Base-by-base conservation (phyloP, 2,113 vertebrate genomes). In the Dolichotis patagonum region DNA sequence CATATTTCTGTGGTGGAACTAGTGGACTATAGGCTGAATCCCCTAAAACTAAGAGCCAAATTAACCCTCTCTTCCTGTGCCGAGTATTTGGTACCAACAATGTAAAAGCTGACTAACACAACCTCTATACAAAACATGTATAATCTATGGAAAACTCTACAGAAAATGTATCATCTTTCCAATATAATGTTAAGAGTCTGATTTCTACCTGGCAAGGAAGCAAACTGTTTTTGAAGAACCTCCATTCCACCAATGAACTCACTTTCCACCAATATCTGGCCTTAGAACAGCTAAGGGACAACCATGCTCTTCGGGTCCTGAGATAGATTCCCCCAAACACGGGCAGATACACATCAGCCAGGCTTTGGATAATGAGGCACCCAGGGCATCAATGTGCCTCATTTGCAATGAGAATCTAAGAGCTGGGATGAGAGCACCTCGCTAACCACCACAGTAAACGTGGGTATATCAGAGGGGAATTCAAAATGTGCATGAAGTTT, bases 261-360 rank as follows among this genome's bases (percentile, higher is more conserved):
- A 80, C 3, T 13, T 12, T n/a, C 14, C 30, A 38, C 13, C 71
- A 38, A 67, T 5, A 41, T 46, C 67, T 60, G 62, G 35, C 8
- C 19, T n/a, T 52, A 71, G 28, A 11, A 38, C 63, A 63, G 6
- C 32, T 28, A 43, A 71, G 26, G n/a, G 17, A 83, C 16, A 80
- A 14, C 13, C 1, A 0, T 4, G 26, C 20, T 67, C 82, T 22
- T 8, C 2, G 73, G 14, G 1, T 1, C 87, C n/a, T 11, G 9
- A 88, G 20, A 32, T n/a, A 58, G 71, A 75, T 14, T 60, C 7
- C 10, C 16, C 30, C 5, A 43, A 69, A 30, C 38, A 7, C 7
- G 38, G 88, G 49, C 81, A 82, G 73, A 54, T 7, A 10, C 35
- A 10, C 10, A 90, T 58, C 73, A 58, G 2, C 35, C 8, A 80